A percentile compares a stretch with the other conserved stretches of the same genome.
These are phyloP conservation scores for Erythrocebus patas DNA, from an alignment of 2,113 vertebrate species.

Conservation along the genomic window DNA sequence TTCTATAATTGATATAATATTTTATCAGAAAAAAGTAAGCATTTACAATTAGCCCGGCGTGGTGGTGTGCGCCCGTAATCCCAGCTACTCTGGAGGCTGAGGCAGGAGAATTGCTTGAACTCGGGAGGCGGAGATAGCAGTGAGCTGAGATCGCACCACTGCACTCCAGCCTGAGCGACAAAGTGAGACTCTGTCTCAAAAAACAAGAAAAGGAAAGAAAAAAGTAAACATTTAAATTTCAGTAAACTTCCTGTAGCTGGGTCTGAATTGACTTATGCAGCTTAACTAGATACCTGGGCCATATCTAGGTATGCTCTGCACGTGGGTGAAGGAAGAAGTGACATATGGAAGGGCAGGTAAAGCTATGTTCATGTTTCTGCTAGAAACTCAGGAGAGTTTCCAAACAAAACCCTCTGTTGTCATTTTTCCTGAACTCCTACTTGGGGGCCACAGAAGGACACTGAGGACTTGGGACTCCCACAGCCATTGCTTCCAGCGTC, in stretches of 20 bases:
- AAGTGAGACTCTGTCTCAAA: too few species aligned
- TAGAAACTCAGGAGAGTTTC: not conserved
- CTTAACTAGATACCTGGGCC: too few species aligned
- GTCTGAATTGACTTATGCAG: not conserved
- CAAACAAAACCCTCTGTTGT: not conserved
- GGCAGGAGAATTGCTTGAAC: too few species aligned
- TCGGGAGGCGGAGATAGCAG: too few species aligned
- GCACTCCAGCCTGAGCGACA: too few species aligned
- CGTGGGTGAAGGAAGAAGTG: not conserved
- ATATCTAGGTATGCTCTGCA: too few species aligned
- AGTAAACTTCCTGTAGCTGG: not conserved
- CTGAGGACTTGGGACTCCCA: not conserved
- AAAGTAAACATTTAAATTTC: not conserved
- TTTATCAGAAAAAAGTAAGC: not conserved
- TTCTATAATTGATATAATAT: not conserved
- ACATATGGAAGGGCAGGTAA: too few species aligned
- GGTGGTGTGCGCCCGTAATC: too few species aligned
- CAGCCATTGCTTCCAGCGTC: fast-evolving
- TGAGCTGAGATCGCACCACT: too few species aligned
- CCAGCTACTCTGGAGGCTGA: too few species aligned
- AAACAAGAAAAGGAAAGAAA: too few species aligned
- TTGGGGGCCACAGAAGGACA: not conserved
- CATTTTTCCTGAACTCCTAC: not conserved
- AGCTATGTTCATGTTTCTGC: not conserved
- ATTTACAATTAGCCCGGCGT: too few species aligned